Evolutionary conservation across 2,888 invertebrate species (phyloP), one percentile per base, ranked within the genome.

Genomic region (Sipunculus nudus): DNA sequence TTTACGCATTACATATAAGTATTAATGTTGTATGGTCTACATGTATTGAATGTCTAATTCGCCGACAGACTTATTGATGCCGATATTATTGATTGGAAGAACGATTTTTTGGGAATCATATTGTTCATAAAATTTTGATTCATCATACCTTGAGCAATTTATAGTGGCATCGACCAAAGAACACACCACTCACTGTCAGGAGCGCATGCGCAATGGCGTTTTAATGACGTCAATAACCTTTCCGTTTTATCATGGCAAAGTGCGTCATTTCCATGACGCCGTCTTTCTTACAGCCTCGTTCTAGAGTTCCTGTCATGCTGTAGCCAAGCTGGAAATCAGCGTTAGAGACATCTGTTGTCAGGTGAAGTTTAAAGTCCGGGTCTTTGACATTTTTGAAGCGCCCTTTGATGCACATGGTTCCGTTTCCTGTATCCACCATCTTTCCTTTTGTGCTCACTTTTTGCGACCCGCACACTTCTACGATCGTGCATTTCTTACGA

Each of bases 291-390:
- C 77, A 67, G 72, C 92, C 92, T 21, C 92, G 87, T 82, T 93
- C 93, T 77, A 93, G 86, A 13, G 91, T 91, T 13, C 93, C 93
- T 1, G 92, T 93, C 88, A 93, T 91, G 78, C 91, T 91, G 87
- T 93, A 93, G 50, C 93, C 93, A 89, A 92, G 91, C 85, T 92
- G 92, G 87, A 92, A 92, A 85, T 93, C 93, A 52, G 92, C 90
- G 77, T 90, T 89, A 47, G 91, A 90, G 76, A 93, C 92, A 84
- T 92, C 91, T 63, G 92, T 92, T 63, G 92, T 92, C 79, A 93
- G 88, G 84, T 90, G 90, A 81, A 92, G 85, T 52, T 73, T 68
- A 65, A 81, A 82, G 63, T 80, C 79, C 2, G 75, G 75, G 23
- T 65, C 60, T 21, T 53, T 46, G 25, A 53, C 49, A 38, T 75